Evolutionary conservation across 2,888 invertebrate species (phyloP).

Genomic region (Tetropium fuscum): DNA sequence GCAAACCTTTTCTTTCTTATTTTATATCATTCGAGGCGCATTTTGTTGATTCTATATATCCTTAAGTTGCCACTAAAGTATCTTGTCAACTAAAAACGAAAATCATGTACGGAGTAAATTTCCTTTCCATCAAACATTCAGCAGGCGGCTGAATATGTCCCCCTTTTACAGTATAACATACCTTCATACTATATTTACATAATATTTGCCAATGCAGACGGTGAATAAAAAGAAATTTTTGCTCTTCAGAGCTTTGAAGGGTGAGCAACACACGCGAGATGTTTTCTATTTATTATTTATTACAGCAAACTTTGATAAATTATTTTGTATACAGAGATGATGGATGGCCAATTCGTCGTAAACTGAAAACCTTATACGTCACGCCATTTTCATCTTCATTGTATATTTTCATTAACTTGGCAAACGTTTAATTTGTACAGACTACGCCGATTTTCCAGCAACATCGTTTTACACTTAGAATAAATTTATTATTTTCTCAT

Average conservation of each 20-base stretch:
- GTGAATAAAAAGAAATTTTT: slow-evolving; percentile 1
- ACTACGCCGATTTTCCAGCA: slow-evolving; percentile 34
- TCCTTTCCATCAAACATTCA: not conserved
- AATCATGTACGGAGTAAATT: not conserved
- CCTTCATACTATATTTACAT: not conserved
- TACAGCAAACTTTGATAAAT: slow-evolving; percentile 47
- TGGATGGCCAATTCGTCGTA: slow-evolving; percentile 42
- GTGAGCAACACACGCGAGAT: slow-evolving; percentile 4
- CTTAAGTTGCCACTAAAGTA: not conserved
- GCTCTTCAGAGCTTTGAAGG: not conserved
- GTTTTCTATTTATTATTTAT: slow-evolving; percentile 47
- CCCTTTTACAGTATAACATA: not conserved
- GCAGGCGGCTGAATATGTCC: not conserved
- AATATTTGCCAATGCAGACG: not conserved
- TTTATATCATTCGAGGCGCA: no score
- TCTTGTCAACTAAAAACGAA: not conserved
- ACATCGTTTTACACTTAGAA: slow-evolving; percentile 43
- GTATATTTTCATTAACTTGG: slow-evolving; percentile 46
- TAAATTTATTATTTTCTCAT: slow-evolving; percentile 38
- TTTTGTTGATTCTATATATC: no score
- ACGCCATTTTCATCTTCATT: slow-evolving; percentile 49
- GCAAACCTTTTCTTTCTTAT: no score
- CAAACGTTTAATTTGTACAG: slow-evolving; percentile 46
- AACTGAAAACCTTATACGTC: slow-evolving; percentile 48
- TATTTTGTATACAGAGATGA: slow-evolving; percentile 47